Conservation (phyloP, 2,797 vertebrate genomes). For the Sylvilagus floridanus region DNA sequence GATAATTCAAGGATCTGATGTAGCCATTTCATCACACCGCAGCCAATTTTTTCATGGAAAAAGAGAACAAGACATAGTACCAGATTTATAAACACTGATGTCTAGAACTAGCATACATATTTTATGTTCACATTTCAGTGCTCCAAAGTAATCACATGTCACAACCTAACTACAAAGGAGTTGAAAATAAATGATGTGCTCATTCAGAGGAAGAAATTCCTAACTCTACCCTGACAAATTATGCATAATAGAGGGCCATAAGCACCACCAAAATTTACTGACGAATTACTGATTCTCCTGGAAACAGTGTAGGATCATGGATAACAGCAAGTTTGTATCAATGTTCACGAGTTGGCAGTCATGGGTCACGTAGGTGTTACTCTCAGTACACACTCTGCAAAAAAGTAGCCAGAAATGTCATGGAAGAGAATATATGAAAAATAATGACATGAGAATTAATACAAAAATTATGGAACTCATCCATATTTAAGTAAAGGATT, state of each 20-base stretch:
- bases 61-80: not conserved
- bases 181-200: too few species aligned
- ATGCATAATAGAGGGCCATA: too few species aligned
- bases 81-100: not conserved
- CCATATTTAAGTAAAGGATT: not conserved
- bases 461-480: not conserved
- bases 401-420: not conserved
- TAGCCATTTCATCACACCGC: not conserved
- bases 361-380: not conserved
- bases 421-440: not conserved
- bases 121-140: not conserved
- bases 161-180: accelerated
- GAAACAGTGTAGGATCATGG: too few species aligned
- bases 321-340: too few species aligned
- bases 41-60: not conserved
- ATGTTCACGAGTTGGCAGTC: too few species aligned
- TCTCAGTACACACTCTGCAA: not conserved
- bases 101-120: too few species aligned
- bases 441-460: not conserved
- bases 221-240: too few species aligned
- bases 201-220: too few species aligned
- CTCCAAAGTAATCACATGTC: not conserved
- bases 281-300: too few species aligned
- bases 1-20: not conserved
- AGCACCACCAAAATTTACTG: too few species aligned